Percentiles rank a stretch among this genome's conserved stretches.
phyloP scores from a whole-genome alignment of 2,113 vertebrate genomes.

The Catharus fuscescens region DNA sequence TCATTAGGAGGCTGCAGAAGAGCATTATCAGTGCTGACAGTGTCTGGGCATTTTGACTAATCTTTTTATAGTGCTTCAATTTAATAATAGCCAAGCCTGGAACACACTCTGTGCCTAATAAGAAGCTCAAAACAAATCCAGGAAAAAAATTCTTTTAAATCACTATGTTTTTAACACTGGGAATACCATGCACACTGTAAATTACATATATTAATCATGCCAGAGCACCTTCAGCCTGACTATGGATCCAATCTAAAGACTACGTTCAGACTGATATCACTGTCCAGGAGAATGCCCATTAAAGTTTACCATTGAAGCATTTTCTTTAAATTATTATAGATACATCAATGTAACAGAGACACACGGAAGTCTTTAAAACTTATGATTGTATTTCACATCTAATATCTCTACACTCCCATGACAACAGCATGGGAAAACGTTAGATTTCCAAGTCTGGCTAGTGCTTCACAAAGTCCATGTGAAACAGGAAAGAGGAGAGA shows the following conservation, averaged over 20 bases:
- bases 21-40: conserved; percentile 43
- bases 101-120: conserved; percentile 2
- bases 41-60: conserved; percentile 40
- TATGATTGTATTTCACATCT: neutral
- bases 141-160: conserved; percentile 14
- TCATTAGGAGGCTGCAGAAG: conserved; percentile 27
- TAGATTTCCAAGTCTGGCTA: neutral
- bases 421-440: neutral
- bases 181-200: neutral
- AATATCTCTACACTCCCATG: neutral
- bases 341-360: neutral
- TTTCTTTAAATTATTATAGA: neutral
- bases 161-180: neutral
- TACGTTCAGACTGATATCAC: conserved; percentile 1
- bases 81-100: conserved; percentile 44
- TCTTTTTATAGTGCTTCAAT: conserved; percentile 55
- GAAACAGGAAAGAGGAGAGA: neutral
- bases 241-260: neutral
- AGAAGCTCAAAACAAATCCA: conserved; percentile 39
- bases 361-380: neutral
- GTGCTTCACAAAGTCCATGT: neutral
- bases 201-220: neutral
- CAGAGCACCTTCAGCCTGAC: neutral
- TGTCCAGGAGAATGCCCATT: neutral
- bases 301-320: neutral